phyloP scores from a whole-genome alignment of 2,888 invertebrate genomes.

The Deilephila porcellus region DNA sequence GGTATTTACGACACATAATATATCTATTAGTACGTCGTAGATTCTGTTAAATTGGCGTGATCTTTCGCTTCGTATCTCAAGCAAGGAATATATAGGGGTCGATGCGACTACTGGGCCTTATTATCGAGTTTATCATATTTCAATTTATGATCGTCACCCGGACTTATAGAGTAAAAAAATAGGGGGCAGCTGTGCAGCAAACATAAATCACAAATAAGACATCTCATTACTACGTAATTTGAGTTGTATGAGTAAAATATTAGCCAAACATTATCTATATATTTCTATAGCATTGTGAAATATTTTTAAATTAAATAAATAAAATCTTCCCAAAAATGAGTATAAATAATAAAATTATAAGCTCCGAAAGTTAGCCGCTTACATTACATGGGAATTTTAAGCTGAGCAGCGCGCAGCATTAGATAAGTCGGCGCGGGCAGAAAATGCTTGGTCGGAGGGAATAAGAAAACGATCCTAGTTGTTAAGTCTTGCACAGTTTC shows the following conservation, averaged over 20 bases:
- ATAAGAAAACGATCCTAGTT: slow-evolving; percentile 84
- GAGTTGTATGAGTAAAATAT: slow-evolving; percentile 53
- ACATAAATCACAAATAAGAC: slow-evolving; percentile 80
- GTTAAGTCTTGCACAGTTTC: slow-evolving; percentile 85
- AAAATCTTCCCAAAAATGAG: slow-evolving; percentile 34
- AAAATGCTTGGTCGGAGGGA: slow-evolving; percentile 81
- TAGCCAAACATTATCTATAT: not conserved
- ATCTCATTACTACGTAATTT: slow-evolving; percentile 73
- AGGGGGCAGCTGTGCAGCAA: slow-evolving; percentile 69
- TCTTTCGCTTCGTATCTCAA: slow-evolving; percentile 51
- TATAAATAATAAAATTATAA: slow-evolving; percentile 56
- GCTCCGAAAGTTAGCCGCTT: slow-evolving; percentile 65
- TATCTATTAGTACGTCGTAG: slow-evolving; percentile 5
- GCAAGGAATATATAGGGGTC: slow-evolving; percentile 63
- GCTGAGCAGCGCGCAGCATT: slow-evolving; percentile 66
- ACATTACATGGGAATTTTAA: slow-evolving; percentile 79
- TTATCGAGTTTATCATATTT: slow-evolving; percentile 84
- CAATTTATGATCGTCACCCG: slow-evolving; percentile 83
- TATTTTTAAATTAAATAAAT: slow-evolving; percentile 8
- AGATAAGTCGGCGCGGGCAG: slow-evolving; percentile 79
- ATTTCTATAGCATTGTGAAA: not conserved
- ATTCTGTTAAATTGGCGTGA: slow-evolving; percentile 20
- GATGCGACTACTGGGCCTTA: slow-evolving; percentile 74
- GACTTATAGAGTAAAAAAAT: slow-evolving; percentile 82
- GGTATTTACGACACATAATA: not conserved